A percentile compares a stretch with the other conserved stretches of the same genome.
phyloP scores from a whole-genome alignment of 2,113 vertebrate genomes.

The Stictonetta naevosa region DNA sequence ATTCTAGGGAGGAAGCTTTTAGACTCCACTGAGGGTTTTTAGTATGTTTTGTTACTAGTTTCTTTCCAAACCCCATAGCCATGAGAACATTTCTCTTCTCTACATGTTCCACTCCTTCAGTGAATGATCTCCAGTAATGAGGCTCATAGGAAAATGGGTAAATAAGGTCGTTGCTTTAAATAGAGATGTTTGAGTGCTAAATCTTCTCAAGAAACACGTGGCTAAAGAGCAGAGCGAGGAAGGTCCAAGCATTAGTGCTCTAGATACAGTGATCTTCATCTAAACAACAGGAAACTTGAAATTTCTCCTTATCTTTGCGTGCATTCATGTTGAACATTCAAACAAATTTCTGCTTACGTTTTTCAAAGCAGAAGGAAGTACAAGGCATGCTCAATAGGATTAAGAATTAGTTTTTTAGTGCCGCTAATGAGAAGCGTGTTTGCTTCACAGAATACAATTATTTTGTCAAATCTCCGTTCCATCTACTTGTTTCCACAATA shows the following conservation, averaged over 20 bases:
- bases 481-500: neutral
- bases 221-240: neutral
- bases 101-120: neutral
- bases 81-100: neutral
- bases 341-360: neutral
- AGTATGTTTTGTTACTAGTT: neutral
- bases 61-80: neutral
- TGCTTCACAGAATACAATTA: slow-evolving; percentile 27
- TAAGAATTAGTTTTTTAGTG: neutral
- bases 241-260: neutral
- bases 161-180: neutral
- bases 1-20: rapidly evolving
- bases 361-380: neutral
- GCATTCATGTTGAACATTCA: neutral
- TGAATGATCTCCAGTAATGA: neutral
- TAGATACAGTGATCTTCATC: neutral
- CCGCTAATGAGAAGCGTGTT: slow-evolving; percentile 50
- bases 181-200: neutral
- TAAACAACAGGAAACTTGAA: neutral
- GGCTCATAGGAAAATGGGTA: neutral
- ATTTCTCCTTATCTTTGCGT: neutral
- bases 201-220: neutral
- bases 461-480: slow-evolving; percentile 18
- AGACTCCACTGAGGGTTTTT: rapidly evolving
- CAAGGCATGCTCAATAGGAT: neutral